phyloP scores from a whole-genome alignment of 2,888 invertebrate genomes.

The Scaptomyza tumidula region DNA sequence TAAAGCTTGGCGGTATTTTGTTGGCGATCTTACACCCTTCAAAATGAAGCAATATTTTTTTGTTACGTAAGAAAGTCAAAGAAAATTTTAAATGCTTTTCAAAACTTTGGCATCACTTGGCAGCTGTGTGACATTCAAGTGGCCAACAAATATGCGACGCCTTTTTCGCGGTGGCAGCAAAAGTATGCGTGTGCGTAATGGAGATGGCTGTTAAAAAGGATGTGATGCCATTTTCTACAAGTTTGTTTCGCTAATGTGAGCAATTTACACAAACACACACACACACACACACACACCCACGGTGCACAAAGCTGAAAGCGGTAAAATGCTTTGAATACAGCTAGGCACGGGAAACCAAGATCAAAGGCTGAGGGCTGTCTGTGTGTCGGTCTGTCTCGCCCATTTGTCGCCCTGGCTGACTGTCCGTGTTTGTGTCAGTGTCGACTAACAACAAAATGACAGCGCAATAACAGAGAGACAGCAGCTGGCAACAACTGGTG shows the following conservation, averaged over 20 bases:
- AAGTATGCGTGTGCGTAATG: constrained; percentile 7
- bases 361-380: constrained; percentile 49
- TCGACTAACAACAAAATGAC: constrained; percentile 64
- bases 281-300: constrained; percentile 16
- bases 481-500: constrained; percentile 35
- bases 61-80: constrained; percentile 4
- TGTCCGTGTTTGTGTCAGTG: constrained; percentile 26
- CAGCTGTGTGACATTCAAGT: constrained; percentile 37
- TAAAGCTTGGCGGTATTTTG: no score
- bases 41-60: constrained; percentile 12
- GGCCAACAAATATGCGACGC: constrained; percentile 29
- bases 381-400: not conserved
- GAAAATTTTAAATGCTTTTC: constrained; percentile 31
- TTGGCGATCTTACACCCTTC: no score
- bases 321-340: constrained; percentile 65
- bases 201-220: constrained; percentile 28
- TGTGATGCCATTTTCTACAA: constrained; percentile 64
- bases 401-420: not conserved
- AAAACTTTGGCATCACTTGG: constrained; percentile 23
- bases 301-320: constrained; percentile 28
- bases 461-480: constrained; percentile 62
- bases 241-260: constrained; percentile 50
- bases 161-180: constrained; percentile 6
- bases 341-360: constrained; percentile 42
- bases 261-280: constrained; percentile 33